Evolutionary conservation across 2,113 vertebrate species (phyloP).

Genomic region (Paracanthobrama guichenoti): DNA sequence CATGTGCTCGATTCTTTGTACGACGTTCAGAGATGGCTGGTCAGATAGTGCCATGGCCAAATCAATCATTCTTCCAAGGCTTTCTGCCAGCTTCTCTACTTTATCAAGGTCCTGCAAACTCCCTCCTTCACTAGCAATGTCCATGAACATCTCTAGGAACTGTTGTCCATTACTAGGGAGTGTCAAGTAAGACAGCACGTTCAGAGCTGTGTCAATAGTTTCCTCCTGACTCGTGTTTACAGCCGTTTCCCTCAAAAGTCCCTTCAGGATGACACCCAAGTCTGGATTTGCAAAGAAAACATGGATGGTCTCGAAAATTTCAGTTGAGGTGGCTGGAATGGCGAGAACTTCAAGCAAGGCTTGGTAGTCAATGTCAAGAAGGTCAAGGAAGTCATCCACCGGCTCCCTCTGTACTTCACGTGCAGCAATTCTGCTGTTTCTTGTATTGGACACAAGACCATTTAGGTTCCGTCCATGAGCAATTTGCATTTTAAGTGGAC

Average conservation of each 20-base stretch:
- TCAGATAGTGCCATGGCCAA: slow-evolving; percentile 39
- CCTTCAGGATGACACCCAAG: slow-evolving; percentile 67
- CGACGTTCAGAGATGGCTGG: slow-evolving; percentile 45
- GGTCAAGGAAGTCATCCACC: slow-evolving; percentile 70
- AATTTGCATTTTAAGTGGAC: slow-evolving; percentile 21
- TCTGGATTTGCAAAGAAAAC: slow-evolving; percentile 70
- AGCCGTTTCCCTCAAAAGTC: slow-evolving; percentile 46
- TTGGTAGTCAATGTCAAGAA: slow-evolving; percentile 70
- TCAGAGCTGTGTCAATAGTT: slow-evolving; percentile 63
- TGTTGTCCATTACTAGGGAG: slow-evolving; percentile 42
- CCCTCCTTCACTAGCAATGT: slow-evolving; percentile 42
- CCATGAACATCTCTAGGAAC: slow-evolving; percentile 54
- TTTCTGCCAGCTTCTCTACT: slow-evolving; percentile 40
- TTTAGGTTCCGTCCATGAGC: background rate
- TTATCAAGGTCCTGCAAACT: slow-evolving; percentile 13
- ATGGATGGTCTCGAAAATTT: slow-evolving; percentile 69
- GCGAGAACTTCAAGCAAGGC: slow-evolving; percentile 61
- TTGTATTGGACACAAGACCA: slow-evolving; percentile 18
- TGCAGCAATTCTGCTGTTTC: slow-evolving; percentile 16
- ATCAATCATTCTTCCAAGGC: slow-evolving; percentile 38
- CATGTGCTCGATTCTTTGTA: slow-evolving; percentile 47
- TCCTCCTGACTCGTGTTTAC: slow-evolving; percentile 62
- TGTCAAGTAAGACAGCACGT: slow-evolving; percentile 65
- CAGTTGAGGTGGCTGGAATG: slow-evolving; percentile 55
- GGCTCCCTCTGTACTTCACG: slow-evolving; percentile 54